Conservation (phyloP, 2,888 invertebrate genomes). For the Andrena praecox region DNA sequence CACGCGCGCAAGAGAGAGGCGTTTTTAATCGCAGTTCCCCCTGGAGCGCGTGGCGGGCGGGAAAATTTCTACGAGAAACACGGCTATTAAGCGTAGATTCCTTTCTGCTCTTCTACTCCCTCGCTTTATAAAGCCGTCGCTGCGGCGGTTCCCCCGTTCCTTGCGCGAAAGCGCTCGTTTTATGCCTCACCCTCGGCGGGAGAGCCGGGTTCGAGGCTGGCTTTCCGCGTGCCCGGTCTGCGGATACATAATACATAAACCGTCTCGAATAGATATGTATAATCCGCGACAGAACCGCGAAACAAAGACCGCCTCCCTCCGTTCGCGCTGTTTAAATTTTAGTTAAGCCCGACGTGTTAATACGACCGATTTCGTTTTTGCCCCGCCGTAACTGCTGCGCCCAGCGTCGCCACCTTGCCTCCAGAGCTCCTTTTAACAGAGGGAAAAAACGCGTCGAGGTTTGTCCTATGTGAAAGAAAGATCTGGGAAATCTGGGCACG, state of each 20-base stretch:
- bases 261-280: constrained; percentile 9
- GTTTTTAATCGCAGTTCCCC: constrained; percentile 33
- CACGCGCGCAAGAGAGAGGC: constrained; percentile 6
- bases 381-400: not conserved
- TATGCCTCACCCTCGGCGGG: constrained; percentile 1
- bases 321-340: constrained; percentile 34
- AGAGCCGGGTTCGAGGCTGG: constrained; percentile 8
- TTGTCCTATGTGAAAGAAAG: not conserved
- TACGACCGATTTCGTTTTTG: constrained; percentile 43
- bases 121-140: constrained; percentile 14
- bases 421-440: not conserved
- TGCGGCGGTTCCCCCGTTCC: not conserved
- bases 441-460: constrained; percentile 2
- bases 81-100: constrained; percentile 43
- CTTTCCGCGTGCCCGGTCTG: not conserved
- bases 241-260: constrained; percentile 1
- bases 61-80: constrained; percentile 46
- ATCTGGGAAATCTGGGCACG: too few species aligned
- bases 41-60: not conserved
- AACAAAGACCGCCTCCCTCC: constrained; percentile 7
- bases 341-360: constrained; percentile 30
- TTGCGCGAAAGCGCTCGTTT: constrained; percentile 6
- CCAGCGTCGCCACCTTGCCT: not conserved
- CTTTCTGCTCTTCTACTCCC: constrained; percentile 22
- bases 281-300: constrained; percentile 15